Evolutionary conservation across 2,797 vertebrate genomes (phyloP), one percentile per base, ranked within the genome.

Genomic region (Philypnodon macrostomus): DNA sequence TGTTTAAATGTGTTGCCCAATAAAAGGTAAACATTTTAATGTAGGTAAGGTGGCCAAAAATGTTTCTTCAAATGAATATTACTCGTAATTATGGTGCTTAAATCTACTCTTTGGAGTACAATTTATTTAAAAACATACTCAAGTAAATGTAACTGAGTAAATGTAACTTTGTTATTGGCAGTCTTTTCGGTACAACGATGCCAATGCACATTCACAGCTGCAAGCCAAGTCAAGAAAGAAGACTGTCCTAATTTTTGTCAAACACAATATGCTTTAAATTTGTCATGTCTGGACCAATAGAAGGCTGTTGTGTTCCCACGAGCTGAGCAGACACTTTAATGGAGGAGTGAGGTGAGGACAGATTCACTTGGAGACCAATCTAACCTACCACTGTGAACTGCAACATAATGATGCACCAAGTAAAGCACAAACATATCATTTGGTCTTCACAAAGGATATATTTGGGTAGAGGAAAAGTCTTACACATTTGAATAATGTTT

Each of bases 401-500:
- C 68, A 73, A 70, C 80, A 83, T 85, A 84, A 83, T 85, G 77
- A 74, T 76, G 84, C 70, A 77, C 64, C 64, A 58, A 78, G 70
- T 34, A 48, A 49, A 53, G 47, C 33, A 7, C 73, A 77, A 87
- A 85, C 85, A 78, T 87, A 61, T 86, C 78, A 88, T 87, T 89
- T 89, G 76, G 79, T 79, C 71, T 83, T 66, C 53, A 73, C 62
- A 80, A 70, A 50, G 54, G 57, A 70, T 86, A 85, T 85, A 87
- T 88, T 62, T 54, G 75, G 48, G 58, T 59, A 77, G 68, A 74
- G 68, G 80, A 83, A 86, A 84, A 83, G 69, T 79, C 68, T 80
- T 81, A 67, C 80, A 80, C 72, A 80, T 77, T 70, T 31, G 66
- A 85, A 80, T 83, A 78, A 73, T 79, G 83, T 80, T 85, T 83